Base-by-base conservation (phyloP, 2,797 vertebrate genomes). In the Chelmon rostratus region DNA sequence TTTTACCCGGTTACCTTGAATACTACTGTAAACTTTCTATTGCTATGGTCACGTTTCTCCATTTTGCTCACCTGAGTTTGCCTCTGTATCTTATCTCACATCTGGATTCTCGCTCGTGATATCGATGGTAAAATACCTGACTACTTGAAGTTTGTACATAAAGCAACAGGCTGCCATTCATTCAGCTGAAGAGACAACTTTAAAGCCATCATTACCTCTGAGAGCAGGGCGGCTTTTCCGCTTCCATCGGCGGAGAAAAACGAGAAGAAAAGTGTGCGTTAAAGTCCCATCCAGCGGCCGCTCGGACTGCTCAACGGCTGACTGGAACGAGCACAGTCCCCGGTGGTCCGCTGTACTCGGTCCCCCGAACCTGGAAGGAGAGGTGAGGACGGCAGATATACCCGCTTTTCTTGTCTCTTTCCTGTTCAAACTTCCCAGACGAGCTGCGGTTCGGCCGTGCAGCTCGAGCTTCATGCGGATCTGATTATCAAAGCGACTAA, bases 391-490 rank as follows among this genome's bases (percentile, higher is more conserved):
- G 73, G 19, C 2, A 12, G 7, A 8, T 1, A 0, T 2, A 15
- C 13, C 33, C 8, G 46, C 19, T 46, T 16, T 25, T 23, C 4
- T 28, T 0, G 23, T 25, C 12, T 47, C 9, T 31, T 53, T 62
- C 58, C 9, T 49, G 23, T 16, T 13, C n/a, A 68, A 79, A 82
- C 61, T 78, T 40, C 61, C 15, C 46, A 0, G 58, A 28, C 31
- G 12, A 11, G 65, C 46, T 2, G 56, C n/a, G 56, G 16, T 9
- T 5, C 35, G 44, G 33, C 68, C 58, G 82, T 56, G 68, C 82
- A n/a, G 78, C 79, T 65, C 37, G 71, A 66, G 84, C 72, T 90
- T 91, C 85, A 73, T 35, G 86, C 86, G 90, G 85, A 77, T 93
- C 91, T 89, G 86, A 88, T 88, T 80, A 89, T 72, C 81, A 44